Evolutionary conservation across 1,140 invertebrate species (phyloP).

Genomic region (Pseudomyrmex cubaensis): DNA sequence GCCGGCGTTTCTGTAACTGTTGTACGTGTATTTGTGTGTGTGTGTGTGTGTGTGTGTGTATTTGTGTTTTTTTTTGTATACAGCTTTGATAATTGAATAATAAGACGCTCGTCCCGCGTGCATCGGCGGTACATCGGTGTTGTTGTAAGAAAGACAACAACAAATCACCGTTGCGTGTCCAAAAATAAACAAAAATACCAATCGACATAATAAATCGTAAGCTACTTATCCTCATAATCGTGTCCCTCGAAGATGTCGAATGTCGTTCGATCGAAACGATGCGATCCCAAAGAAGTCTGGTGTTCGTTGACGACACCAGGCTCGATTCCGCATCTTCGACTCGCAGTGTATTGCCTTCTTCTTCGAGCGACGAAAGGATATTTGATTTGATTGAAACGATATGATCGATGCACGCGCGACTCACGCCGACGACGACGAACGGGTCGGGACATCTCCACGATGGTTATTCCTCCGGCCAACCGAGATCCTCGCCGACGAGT

Average conservation of each 20-base stretch:
- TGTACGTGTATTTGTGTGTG: constrained; percentile 47
- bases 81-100: constrained; percentile 43
- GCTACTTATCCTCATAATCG: constrained; percentile 27
- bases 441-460: constrained; percentile 52
- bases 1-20: constrained; percentile 76
- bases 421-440: constrained; percentile 24
- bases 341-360: not conserved
- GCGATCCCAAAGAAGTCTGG: not conserved
- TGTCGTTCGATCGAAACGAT: constrained; percentile 16
- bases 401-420: constrained; percentile 21
- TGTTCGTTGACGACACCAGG: not conserved
- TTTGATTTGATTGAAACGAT: constrained; percentile 10
- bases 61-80: constrained; percentile 28
- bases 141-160: too few relatives aligned
- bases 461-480: constrained; percentile 93
- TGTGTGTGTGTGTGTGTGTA: constrained; percentile 23
- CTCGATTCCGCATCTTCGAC: not conserved
- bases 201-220: constrained; percentile 16
- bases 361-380: not conserved
- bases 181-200: constrained; percentile 3
- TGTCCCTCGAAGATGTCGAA: constrained; percentile 5
- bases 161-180: not conserved
- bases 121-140: constrained; percentile 23
- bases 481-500: constrained; percentile 95
- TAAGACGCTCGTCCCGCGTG: constrained; percentile 39